Base-by-base conservation (phyloP, 2,113 vertebrate species). In the Chaenocephalus aceratus region DNA sequence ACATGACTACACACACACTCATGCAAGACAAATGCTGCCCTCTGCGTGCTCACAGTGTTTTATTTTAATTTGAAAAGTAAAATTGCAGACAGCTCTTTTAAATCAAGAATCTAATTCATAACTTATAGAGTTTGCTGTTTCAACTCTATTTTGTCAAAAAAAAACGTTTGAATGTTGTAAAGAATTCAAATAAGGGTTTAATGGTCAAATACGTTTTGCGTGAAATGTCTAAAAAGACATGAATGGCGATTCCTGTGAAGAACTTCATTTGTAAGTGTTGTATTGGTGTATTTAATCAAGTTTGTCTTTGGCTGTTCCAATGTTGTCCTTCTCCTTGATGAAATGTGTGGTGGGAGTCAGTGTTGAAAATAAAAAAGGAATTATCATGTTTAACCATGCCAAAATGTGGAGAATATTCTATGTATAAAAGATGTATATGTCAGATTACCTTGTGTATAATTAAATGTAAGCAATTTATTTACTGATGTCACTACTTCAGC, bases 361-460 rank as follows among this genome's bases (percentile, higher is more conserved):
- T 91, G 79, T 84, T 69, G 66, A 79, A 69, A 62, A 68, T 63
- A 87, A 59, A 74, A 84, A 79, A 67, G 48, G 64, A 88, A 84
- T 73, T 48, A 84, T 75, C 54, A 72, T 62, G 74, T 86, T 74
- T 80, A 80, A 87, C 84, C 41, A 64, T 74, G 34, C 48, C 89
- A 89, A 93, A 51, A 75, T 85, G 73, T 88, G 68, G 48, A 77
- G 82, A 74, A 77, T 56, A 86, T 57, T 89, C 53, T 77, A 84
- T 92, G 90, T 94, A 91, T 75, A 93, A 91, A 90, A 76, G 77
- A 75, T 94, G 86, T 93, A 92, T 83, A 93, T 94, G 93, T 95
- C 85, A 90, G 82, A 88, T 86, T 89, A 93, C 86, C 91, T 89
- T 90, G 87, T 95, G 85, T 92, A 92, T 82, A 95, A 93, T 95